Percentiles rank a stretch among this genome's conserved stretches.
These are phyloP conservation scores for Eueremaeus valkanovi DNA, from an alignment of 2,888 invertebrate species.

Conservation along the genomic window DNA sequence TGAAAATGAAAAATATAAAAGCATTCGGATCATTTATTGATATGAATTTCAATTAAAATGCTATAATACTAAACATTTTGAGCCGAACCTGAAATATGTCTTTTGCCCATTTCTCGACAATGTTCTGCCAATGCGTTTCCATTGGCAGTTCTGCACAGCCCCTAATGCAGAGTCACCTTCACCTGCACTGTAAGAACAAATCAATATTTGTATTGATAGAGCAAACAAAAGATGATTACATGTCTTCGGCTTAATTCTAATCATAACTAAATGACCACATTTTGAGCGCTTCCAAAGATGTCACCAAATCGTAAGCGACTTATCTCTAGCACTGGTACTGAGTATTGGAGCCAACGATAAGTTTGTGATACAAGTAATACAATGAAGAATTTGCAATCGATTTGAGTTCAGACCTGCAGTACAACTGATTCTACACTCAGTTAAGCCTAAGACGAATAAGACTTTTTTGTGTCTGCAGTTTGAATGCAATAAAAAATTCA, in stretches of 20 bases:
- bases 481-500: slow-evolving; percentile 21
- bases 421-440: neutral
- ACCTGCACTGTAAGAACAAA: neutral
- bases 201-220: neutral
- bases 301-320: slow-evolving; percentile 9
- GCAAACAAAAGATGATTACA: slow-evolving; percentile 6
- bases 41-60: neutral
- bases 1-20: no score
- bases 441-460: neutral
- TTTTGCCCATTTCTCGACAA: neutral
- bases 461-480: neutral
- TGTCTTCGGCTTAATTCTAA: neutral
- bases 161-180: no score
- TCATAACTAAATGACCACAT: slow-evolving; percentile 23
- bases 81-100: no score
- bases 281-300: neutral
- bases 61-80: no score
- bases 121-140: no score
- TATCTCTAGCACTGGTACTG: slow-evolving; percentile 17
- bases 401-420: neutral
- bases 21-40: neutral
- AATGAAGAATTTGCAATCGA: slow-evolving; percentile 26
- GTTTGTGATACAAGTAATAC: neutral
- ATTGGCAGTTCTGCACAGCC: no score
- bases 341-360: slow-evolving; percentile 5